phyloP scores from a whole-genome alignment of 2,888 invertebrate species.

The Latrodectus elegans region DNA sequence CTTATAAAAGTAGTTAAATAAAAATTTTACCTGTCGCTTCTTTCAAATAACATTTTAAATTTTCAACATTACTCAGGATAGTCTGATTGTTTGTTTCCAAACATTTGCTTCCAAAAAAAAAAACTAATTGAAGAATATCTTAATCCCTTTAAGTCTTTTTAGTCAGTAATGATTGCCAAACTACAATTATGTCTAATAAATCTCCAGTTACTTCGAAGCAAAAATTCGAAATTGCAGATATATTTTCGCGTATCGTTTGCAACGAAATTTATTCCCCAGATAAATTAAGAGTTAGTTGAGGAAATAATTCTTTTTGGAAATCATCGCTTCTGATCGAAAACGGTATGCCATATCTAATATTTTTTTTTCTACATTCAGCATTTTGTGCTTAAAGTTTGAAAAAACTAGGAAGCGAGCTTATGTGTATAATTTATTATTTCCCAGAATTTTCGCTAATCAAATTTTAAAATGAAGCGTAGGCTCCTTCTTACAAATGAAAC shows the following conservation, averaged over 20 bases:
- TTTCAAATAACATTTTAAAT: too few species aligned
- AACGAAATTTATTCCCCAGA: not conserved
- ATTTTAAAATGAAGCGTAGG: conserved; percentile 32
- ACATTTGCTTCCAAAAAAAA: too few species aligned
- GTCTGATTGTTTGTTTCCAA: too few species aligned
- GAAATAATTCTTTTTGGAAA: conserved; percentile 4
- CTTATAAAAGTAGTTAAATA: too few species aligned
- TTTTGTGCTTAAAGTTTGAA: not conserved
- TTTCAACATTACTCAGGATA: too few species aligned
- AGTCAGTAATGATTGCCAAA: not conserved
- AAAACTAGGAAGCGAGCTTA: not conserved
- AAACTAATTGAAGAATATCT: too few species aligned
- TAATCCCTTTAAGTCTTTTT: too few species aligned
- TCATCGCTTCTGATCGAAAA: not conserved
- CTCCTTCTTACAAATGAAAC: conserved; percentile 12
- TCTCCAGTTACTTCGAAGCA: not conserved
- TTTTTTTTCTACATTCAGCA: not conserved
- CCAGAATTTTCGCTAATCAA: conserved; percentile 45
- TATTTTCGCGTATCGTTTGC: not conserved
- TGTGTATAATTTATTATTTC: conserved; percentile 30
- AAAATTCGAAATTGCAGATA: not conserved
- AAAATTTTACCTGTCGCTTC: too few species aligned
- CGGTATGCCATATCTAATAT: not conserved
- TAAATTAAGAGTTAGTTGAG: not conserved
- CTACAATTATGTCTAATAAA: not conserved